A percentile compares a stretch with the other conserved stretches of the same genome.
Conservation (phyloP, 2,888 invertebrate species). For the Diaperis boleti region DNA sequence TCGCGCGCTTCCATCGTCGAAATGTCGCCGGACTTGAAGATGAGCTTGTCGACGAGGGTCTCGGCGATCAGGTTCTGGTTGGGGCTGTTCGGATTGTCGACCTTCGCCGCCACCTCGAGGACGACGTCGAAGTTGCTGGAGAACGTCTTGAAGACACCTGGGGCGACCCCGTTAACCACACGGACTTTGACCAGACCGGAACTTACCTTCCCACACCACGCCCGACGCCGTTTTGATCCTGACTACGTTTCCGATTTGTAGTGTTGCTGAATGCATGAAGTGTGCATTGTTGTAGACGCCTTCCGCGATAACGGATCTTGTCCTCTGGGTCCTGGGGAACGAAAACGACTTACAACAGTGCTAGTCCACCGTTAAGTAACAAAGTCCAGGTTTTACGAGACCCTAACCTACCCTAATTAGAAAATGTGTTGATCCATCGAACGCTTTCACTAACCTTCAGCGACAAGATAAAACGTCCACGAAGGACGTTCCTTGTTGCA, state of each 20-base stretch:
- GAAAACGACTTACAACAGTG: no score
- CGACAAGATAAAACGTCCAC: no score
- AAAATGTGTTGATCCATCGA: no score
- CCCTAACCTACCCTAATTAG: no score
- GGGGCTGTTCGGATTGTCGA: conserved; percentile 73
- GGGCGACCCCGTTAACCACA: no score
- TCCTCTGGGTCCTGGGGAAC: conserved; percentile 74
- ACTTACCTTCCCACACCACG: conserved; percentile 82
- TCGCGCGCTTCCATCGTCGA: conserved; percentile 85
- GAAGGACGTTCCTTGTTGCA: no score
- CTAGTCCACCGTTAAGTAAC: no score
- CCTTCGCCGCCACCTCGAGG: conserved; percentile 87
- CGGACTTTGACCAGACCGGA: no score
- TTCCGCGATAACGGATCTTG: conserved; percentile 79
- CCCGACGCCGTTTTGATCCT: conserved; percentile 88
- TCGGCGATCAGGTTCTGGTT: conserved; percentile 72
- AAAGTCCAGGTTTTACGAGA: no score
- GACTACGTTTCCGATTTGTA: conserved; percentile 86
- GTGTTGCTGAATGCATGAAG: conserved; percentile 90
- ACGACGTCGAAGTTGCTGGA: conserved; percentile 89
- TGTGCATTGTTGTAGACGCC: conserved; percentile 91
- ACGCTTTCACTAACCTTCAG: no score
- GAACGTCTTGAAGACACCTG: conserved; percentile 84
- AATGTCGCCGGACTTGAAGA: conserved; percentile 88
- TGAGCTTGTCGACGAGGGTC: conserved; percentile 81